Conservation (phyloP, 2,888 invertebrate species). For the Spicauda simplicius region DNA sequence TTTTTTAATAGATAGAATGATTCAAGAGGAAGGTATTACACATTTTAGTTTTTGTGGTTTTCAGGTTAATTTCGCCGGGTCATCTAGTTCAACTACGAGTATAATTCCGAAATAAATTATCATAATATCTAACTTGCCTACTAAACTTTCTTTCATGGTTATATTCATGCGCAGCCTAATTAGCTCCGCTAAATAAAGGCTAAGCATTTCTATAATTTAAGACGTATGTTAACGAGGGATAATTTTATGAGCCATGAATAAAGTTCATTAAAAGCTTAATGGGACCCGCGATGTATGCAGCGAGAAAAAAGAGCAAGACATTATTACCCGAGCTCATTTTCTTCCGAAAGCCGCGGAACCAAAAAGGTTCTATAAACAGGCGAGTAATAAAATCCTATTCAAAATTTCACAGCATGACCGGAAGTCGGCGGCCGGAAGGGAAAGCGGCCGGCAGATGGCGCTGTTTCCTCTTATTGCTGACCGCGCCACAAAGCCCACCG, state of each 20-base stretch:
- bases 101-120: no score
- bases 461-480: conserved; percentile 78
- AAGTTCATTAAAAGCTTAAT: conserved; percentile 24
- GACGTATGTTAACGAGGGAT: conserved; percentile 4
- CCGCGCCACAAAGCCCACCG: conserved; percentile 72
- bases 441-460: conserved; percentile 73
- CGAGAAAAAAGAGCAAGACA: conserved; percentile 29
- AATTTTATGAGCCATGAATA: conserved; percentile 23
- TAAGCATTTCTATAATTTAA: background rate
- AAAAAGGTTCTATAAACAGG: conserved; percentile 45
- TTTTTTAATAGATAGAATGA: no score
- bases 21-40: no score
- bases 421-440: conserved; percentile 66
- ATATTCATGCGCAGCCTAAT: background rate
- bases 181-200: background rate
- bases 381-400: conserved; percentile 70
- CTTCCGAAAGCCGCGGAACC: conserved; percentile 16
- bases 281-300: conserved; percentile 10
- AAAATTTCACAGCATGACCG: conserved; percentile 69
- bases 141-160: background rate
- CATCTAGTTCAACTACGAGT: no score
- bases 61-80: no score
- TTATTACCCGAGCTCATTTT: conserved; percentile 30
- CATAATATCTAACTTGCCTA: no score
- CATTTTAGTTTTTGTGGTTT: no score